A percentile compares a stretch with the other conserved stretches of the same genome.
These are phyloP conservation scores for Dasyurus viverrinus DNA, from an alignment of 2,113 vertebrate species.

Conservation along the genomic window DNA sequence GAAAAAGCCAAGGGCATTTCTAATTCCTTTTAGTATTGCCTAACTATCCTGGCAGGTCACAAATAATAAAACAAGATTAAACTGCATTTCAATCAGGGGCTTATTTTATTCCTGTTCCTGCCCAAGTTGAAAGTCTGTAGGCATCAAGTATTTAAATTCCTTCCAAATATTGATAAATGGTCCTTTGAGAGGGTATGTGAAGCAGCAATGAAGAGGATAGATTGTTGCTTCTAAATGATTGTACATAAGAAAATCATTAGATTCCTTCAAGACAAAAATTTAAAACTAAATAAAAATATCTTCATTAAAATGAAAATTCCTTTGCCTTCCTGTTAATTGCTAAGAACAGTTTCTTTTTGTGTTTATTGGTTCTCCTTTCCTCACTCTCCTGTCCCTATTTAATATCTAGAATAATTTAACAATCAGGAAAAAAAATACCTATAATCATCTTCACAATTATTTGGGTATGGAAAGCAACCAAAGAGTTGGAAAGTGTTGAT, in stretches of 20 bases:
- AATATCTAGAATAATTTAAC: conserved; percentile 68
- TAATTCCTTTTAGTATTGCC: not conserved
- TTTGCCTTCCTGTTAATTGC: conserved; percentile 13
- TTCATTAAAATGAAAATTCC: conserved; percentile 30
- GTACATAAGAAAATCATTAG: conserved; percentile 4
- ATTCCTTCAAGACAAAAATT: not conserved
- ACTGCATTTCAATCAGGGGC: not conserved
- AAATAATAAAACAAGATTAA: not conserved
- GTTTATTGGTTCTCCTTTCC: conserved; percentile 66
- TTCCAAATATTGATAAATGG: conserved; percentile 29
- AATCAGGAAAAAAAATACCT: conserved; percentile 77
- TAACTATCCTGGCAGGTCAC: conserved; percentile 19
- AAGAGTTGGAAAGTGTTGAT: conserved; percentile 79
- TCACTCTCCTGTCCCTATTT: conserved; percentile 70
- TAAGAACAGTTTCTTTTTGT: conserved; percentile 19
- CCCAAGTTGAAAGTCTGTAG: conserved; percentile 12
- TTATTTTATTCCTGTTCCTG: not conserved
- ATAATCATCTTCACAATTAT: conserved; percentile 83
- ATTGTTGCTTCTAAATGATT: not conserved
- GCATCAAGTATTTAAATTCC: conserved; percentile 37
- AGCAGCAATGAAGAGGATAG: not conserved
- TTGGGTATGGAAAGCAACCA: conserved; percentile 80
- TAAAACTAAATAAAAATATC: not conserved
- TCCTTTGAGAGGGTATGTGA: conserved; percentile 6
- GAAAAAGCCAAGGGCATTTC: not conserved